phyloP scores from a whole-genome alignment of 2,888 invertebrate species.

The Hedychridium roseum region DNA sequence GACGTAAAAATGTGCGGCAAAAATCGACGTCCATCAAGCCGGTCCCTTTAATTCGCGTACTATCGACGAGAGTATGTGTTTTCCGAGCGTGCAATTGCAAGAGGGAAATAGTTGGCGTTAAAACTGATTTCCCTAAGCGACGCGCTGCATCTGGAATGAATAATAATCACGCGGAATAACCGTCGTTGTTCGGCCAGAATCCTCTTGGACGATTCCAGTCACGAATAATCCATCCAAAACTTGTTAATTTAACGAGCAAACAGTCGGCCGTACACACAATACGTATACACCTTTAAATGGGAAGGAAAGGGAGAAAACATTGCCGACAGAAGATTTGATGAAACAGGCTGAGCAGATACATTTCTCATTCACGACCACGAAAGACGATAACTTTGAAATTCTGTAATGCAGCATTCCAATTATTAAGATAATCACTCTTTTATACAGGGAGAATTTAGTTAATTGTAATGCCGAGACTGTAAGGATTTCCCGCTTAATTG shows the following conservation, averaged over 20 bases:
- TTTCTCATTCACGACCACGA: slow-evolving; percentile 8
- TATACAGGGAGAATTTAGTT: no score
- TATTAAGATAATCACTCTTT: no score
- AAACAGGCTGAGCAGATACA: no score
- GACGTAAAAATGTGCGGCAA: no score
- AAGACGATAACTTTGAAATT: no score
- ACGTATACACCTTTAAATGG: background rate
- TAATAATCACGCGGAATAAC: slow-evolving; percentile 27
- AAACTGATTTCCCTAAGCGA: slow-evolving; percentile 21
- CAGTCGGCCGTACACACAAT: slow-evolving; percentile 15
- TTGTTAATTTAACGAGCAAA: slow-evolving; percentile 37
- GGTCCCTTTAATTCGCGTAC: no score
- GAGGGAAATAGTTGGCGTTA: slow-evolving; percentile 26
- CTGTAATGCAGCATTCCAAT: no score
- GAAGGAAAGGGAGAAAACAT: background rate
- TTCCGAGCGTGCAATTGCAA: no score
- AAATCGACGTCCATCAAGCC: no score
- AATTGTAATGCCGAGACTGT: no score
- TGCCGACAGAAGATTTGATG: background rate
- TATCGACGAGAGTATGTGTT: no score
- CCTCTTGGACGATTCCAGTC: slow-evolving; percentile 26
- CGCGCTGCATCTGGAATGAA: slow-evolving; percentile 18
- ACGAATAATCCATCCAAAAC: slow-evolving; percentile 29
- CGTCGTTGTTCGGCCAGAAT: slow-evolving; percentile 16
- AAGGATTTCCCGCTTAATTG: background rate